Percentiles rank a stretch among this genome's conserved stretches.
Conservation (phyloP, 1,140 invertebrate genomes). For the Chrysopa pallens region DNA sequence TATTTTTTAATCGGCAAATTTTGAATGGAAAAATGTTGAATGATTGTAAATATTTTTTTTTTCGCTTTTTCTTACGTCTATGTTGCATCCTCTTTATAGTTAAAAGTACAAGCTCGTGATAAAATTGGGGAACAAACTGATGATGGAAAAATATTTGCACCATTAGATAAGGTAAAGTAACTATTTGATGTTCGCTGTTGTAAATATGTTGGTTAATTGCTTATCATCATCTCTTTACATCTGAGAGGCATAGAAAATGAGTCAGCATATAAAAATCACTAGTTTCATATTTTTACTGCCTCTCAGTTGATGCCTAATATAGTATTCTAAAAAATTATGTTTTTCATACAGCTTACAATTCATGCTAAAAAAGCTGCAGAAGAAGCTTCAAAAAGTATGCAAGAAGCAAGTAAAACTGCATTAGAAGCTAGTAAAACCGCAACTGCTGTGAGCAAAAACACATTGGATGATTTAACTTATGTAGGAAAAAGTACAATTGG, state of each 20-base stretch:
- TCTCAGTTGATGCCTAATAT: too few relatives aligned
- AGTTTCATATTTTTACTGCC: too few relatives aligned
- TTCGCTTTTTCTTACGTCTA: too few relatives aligned
- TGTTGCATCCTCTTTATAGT: too few relatives aligned
- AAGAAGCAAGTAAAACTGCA: constrained; percentile 65
- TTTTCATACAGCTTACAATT: constrained; percentile 58
- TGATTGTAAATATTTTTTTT: too few relatives aligned
- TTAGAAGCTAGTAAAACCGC: constrained; percentile 73
- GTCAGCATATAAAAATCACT: too few relatives aligned
- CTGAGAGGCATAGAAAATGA: too few relatives aligned
- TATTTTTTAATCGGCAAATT: too few relatives aligned
- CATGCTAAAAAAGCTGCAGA: constrained; percentile 79
- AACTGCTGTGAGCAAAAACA: constrained; percentile 72
- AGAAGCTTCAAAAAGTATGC: constrained; percentile 63
- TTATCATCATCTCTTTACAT: constrained; percentile 10
- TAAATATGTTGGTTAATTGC: too few relatives aligned
- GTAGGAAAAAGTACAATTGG: constrained; percentile 71
- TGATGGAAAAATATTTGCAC: constrained; percentile 48
- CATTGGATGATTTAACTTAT: constrained; percentile 70
- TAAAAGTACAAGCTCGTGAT: constrained; percentile 45
- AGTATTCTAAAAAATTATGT: too few relatives aligned
- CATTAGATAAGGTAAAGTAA: constrained; percentile 65
- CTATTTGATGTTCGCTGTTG: too few relatives aligned
- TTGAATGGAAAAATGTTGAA: too few relatives aligned
- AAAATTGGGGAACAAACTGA: constrained; percentile 45